These are phyloP conservation scores for Acanthochromis polyacanthus DNA, from an alignment of 2,113 vertebrate species.

Conservation along the genomic window DNA sequence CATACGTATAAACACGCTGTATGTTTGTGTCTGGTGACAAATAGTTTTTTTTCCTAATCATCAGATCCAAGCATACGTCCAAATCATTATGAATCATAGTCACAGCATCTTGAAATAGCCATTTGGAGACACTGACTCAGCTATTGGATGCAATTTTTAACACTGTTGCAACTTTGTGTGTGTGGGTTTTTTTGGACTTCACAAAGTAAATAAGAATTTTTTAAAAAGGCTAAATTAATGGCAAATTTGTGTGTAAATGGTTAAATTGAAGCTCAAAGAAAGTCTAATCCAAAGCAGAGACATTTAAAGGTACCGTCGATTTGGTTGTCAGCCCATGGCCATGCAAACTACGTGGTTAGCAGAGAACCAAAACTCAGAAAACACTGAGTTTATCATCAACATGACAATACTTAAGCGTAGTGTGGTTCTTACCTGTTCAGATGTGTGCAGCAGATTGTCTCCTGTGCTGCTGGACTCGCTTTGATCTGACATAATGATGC, in stretches of 20 bases:
- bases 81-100: slow-evolving; percentile 60
- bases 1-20: background rate
- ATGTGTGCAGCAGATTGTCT: slow-evolving; percentile 72
- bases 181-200: background rate
- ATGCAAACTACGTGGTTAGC: background rate
- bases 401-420: background rate
- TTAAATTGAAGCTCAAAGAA: background rate
- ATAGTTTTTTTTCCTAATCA: background rate
- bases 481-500: slow-evolving; percentile 70
- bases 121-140: slow-evolving; percentile 31
- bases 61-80: background rate
- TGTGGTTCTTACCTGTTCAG: slow-evolving; percentile 72
- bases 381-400: background rate
- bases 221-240: background rate
- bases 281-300: background rate
- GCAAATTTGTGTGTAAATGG: background rate
- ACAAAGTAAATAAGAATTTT: background rate
- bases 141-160: background rate
- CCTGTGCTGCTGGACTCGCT: slow-evolving; percentile 42
- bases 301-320: background rate
- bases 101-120: slow-evolving; percentile 52
- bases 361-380: background rate
- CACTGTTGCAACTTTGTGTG: background rate
- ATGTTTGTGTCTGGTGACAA: background rate
- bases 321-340: background rate